A percentile compares a stretch with the other conserved stretches of the same genome.
phyloP scores from a whole-genome alignment of 2,113 vertebrate genomes.

The Nothoprocta pentlandii region DNA sequence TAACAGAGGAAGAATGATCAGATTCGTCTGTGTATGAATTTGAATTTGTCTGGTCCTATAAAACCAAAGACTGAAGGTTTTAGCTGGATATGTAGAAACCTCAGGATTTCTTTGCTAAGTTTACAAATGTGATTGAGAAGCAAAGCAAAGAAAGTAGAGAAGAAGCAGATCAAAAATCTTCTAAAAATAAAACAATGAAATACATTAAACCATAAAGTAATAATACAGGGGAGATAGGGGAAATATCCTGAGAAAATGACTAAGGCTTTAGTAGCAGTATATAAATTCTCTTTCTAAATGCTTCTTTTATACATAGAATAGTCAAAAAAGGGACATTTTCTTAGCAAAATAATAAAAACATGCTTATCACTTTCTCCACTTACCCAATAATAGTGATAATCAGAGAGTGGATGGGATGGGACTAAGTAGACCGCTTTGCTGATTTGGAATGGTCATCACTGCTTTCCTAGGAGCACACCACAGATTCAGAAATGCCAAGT shows the following conservation, averaged over 20 bases:
- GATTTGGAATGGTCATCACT: not conserved
- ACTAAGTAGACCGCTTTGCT: not conserved
- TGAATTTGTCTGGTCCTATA: not conserved
- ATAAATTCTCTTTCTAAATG: not conserved
- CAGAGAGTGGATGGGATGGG: not conserved
- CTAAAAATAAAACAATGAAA: not conserved
- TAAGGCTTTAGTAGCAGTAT: not conserved
- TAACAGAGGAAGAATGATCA: not conserved
- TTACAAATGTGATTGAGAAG: not conserved
- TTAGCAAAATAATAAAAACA: not conserved
- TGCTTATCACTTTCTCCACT: not conserved
- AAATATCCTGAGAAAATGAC: not conserved
- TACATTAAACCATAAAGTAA: not conserved
- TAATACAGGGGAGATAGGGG: not conserved
- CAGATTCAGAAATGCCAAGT: not conserved
- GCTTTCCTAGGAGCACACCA: not conserved
- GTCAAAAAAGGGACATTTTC: not conserved
- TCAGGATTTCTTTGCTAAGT: not conserved
- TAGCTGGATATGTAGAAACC: not conserved
- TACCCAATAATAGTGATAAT: not conserved
- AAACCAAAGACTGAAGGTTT: not conserved
- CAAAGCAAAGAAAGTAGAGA: not conserved
- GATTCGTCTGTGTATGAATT: not conserved
- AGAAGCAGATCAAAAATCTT: not conserved
- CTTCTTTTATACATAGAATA: not conserved